Evolutionary conservation across 2,888 invertebrate genomes (phyloP).

Genomic region (Drosophila barbarae): DNA sequence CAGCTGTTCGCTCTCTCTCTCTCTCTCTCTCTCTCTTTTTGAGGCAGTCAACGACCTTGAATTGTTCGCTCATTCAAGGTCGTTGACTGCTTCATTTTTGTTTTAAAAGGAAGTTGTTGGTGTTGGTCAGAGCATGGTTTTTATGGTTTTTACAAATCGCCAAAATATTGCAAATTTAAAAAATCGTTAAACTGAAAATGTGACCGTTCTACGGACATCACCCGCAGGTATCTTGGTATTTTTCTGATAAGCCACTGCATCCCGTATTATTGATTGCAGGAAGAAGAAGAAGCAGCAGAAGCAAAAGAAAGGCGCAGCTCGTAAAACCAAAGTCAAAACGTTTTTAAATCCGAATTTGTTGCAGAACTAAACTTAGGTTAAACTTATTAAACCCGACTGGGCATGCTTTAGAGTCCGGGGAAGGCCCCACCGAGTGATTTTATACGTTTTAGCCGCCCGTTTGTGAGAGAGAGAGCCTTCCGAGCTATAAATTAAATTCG

Average conservation of each 20-base stretch:
- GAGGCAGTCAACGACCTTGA: too few species aligned
- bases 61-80: too few species aligned
- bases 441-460: constrained; percentile 4
- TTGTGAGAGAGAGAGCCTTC: neutral
- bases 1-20: too few species aligned
- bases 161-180: neutral
- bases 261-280: constrained; percentile 61
- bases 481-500: neutral
- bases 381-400: neutral
- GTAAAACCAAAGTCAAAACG: constrained; percentile 33
- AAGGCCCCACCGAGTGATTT: constrained; percentile 23
- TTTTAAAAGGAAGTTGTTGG: too few species aligned
- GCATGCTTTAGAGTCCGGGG: constrained; percentile 14
- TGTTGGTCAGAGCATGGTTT: neutral
- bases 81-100: too few species aligned
- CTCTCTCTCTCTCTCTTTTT: too few species aligned
- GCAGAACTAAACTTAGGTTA: constrained; percentile 11
- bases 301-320: constrained; percentile 69
- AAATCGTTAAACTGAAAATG: neutral
- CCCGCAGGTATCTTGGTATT: neutral
- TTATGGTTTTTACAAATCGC: neutral
- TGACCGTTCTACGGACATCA: neutral
- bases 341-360: constrained; percentile 45
- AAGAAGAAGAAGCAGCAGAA: constrained; percentile 52
- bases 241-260: constrained; percentile 2